These are phyloP conservation scores for Passer domesticus DNA, from an alignment of 2,113 vertebrate species.

Conservation along the genomic window DNA sequence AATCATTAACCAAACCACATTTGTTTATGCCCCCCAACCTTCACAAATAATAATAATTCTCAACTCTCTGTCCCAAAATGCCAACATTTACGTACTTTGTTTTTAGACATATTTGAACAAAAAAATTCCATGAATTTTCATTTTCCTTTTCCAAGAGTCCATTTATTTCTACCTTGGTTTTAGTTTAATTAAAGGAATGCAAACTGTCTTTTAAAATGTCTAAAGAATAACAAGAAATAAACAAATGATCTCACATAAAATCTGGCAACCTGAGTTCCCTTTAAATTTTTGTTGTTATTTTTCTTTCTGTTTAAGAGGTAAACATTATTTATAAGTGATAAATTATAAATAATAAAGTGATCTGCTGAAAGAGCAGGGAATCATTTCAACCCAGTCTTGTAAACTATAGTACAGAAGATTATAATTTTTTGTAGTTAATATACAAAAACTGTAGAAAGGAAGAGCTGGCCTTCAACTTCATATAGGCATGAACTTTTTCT, in stretches of 20 bases:
- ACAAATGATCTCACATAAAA: not conserved
- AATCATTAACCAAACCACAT: not conserved
- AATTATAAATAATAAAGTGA: not conserved
- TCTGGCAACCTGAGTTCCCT: not conserved
- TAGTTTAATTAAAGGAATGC: not conserved
- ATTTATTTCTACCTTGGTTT: not conserved
- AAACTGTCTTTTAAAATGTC: not conserved
- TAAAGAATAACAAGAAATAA: not conserved
- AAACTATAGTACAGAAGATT: not conserved
- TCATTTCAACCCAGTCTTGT: not conserved
- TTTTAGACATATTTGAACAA: slow-evolving; percentile 23
- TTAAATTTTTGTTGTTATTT: not conserved
- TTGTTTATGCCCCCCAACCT: not conserved
- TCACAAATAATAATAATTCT: not conserved
- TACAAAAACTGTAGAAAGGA: not conserved
- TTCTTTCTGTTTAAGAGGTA: not conserved
- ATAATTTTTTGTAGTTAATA: not conserved
- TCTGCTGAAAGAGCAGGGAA: not conserved
- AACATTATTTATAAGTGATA: not conserved
- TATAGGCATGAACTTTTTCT: not conserved
- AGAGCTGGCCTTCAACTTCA: not conserved
- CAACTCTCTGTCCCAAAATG: not conserved
- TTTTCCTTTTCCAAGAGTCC: not conserved
- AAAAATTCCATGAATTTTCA: not conserved
- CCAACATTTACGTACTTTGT: not conserved